Base-by-base conservation (phyloP, 2,888 invertebrate species). In the Merodon equestris region DNA sequence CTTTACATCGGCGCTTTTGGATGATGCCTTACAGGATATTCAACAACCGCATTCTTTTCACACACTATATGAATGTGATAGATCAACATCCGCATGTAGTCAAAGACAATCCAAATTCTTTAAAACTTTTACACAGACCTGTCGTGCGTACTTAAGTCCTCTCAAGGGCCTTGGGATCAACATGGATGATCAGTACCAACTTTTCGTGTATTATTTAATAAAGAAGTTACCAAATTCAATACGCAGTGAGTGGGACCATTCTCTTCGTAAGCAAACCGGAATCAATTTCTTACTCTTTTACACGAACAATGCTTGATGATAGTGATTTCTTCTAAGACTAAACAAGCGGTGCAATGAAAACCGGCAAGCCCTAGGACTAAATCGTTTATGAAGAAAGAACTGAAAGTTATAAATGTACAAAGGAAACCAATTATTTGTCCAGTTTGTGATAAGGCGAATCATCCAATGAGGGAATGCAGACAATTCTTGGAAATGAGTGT, bases 11-110 rank as follows among this genome's bases (percentile, higher is more conserved):
- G n/a, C n/a, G n/a, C n/a, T n/a, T n/a, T n/a, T n/a, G n/a, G n/a
- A n/a, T n/a, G n/a, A n/a, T n/a, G n/a, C n/a, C n/a, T n/a, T n/a
- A n/a, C n/a, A n/a, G n/a, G n/a, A n/a, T n/a, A n/a, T n/a, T n/a
- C n/a, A 72, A 72, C 18, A 54, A 72, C 2, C 56, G 64, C 3
- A 36, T 64, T 15, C 38, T 72, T 13, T 72, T 72, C 9, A 14
- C 64, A 1, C 64, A 64, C 38, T 57, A 51, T 48, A 68, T 68
- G 53, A 36, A 58, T 45, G 58, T 48, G 14, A 57, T 68, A 12
- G 58, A 68, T 13, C 53, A 64, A n/a, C 54, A 44, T n/a, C 40
- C 40, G 10, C 1, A 40, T n/a, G 40, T 40, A 40, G 40, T 40
- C n/a, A 10, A n/a, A 3, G 40, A 40, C 9, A 10, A 40, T 40